Evolutionary conservation across 2,113 vertebrate species (phyloP).

Genomic region (Noturus placidus): DNA sequence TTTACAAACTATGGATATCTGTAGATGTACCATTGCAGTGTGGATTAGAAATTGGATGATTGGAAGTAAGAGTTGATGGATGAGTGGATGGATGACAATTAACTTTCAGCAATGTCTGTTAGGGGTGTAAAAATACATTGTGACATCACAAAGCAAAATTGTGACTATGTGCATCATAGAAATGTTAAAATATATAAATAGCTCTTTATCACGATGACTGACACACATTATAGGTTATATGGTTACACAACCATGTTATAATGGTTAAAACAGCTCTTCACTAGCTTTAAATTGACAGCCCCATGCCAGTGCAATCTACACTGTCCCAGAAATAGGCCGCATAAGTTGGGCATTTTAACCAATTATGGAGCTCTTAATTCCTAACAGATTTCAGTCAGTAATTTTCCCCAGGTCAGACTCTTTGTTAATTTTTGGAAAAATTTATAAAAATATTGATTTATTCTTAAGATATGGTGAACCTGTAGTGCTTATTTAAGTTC

Average conservation of each 20-base stretch:
- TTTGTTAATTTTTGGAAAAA: background rate
- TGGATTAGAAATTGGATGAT: background rate
- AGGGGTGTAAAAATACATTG: background rate
- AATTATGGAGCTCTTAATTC: background rate
- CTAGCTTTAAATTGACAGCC: background rate
- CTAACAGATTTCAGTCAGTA: background rate
- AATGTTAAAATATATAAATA: too few relatives aligned
- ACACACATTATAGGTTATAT: background rate
- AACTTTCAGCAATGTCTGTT: background rate
- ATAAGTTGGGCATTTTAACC: background rate
- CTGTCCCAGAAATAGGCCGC: background rate
- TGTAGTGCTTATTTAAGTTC: too few relatives aligned
- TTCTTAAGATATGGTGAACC: background rate
- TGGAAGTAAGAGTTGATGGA: background rate
- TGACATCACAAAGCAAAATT: background rate
- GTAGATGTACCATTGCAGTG: background rate
- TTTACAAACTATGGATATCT: background rate
- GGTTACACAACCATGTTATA: too few relatives aligned
- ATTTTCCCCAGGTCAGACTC: background rate
- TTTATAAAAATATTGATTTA: background rate
- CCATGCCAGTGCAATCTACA: background rate
- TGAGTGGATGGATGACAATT: background rate
- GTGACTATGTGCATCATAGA: too few relatives aligned
- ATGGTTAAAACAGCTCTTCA: too few relatives aligned
- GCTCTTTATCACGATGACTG: too few relatives aligned